A percentile compares a stretch with the other conserved stretches of the same genome.
These are phyloP conservation scores for Thaumatotibia leucotreta DNA, from an alignment of 1,140 invertebrate genomes.

Conservation along the genomic window DNA sequence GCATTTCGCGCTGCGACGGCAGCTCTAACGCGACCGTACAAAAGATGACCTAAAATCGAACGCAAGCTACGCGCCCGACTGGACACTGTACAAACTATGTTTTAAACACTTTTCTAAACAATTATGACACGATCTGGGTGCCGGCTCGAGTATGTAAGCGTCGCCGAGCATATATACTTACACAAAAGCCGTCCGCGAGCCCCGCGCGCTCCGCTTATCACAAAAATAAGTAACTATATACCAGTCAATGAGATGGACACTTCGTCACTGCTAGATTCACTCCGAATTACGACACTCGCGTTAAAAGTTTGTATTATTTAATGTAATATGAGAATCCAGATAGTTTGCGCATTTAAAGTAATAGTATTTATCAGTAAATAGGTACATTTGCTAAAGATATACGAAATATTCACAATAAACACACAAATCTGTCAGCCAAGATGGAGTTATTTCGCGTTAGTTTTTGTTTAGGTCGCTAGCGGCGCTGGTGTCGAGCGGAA, in stretches of 20 bases:
- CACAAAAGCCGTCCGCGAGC: constrained; percentile 66
- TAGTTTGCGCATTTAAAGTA: constrained; percentile 31
- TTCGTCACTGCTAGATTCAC: constrained; percentile 69
- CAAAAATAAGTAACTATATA: constrained; percentile 77
- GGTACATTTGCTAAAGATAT: constrained; percentile 59
- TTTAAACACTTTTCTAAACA: constrained; percentile 63
- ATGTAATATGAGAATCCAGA: constrained; percentile 23
- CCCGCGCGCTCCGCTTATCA: constrained; percentile 74
- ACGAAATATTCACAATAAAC: constrained; percentile 75
- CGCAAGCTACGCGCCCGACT: constrained; percentile 54
- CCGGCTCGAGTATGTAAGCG: constrained; percentile 37
- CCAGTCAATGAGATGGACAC: constrained; percentile 71
- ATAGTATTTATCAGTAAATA: constrained; percentile 54
- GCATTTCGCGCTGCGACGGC: constrained; percentile 63
- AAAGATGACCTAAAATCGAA: constrained; percentile 75
- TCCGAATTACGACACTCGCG: constrained; percentile 37
- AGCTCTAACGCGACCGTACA: constrained; percentile 62
- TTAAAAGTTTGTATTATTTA: constrained; percentile 30
- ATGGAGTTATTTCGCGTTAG: constrained; percentile 74
- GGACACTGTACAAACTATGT: constrained; percentile 40
- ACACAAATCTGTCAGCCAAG: constrained; percentile 77
- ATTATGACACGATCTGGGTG: constrained; percentile 51
- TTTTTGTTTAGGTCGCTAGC: constrained; percentile 57
- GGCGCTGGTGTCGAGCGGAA: constrained; percentile 50
- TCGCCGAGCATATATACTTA: constrained; percentile 57